phyloP scores from a whole-genome alignment of 2,797 vertebrate species.

The Macropus fuliginosus region DNA sequence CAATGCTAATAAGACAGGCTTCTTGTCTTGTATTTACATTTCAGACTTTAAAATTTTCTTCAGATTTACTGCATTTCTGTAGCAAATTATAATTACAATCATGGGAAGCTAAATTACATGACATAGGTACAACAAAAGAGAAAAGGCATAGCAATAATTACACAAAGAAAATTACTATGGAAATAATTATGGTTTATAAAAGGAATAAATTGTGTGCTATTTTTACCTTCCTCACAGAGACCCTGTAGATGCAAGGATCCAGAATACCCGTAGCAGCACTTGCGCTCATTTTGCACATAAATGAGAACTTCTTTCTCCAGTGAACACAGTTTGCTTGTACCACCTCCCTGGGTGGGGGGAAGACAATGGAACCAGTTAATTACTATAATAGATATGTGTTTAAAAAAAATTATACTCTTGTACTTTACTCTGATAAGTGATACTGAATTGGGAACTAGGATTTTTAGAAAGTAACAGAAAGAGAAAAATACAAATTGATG shows the following conservation, averaged over 20 bases:
- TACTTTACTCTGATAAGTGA: neutral
- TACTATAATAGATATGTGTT: neutral
- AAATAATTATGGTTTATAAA: slow-evolving; percentile 49
- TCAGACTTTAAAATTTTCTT: slow-evolving; percentile 29
- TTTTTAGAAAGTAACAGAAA: neutral
- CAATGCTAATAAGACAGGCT: neutral
- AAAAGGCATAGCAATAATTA: slow-evolving; percentile 53
- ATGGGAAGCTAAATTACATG: slow-evolving; percentile 27
- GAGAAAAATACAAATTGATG: slow-evolving; percentile 11
- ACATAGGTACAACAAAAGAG: neutral
- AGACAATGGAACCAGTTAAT: slow-evolving; percentile 32
- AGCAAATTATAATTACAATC: slow-evolving; percentile 24
- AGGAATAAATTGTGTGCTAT: neutral
- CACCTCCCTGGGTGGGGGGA: slow-evolving; percentile 86
- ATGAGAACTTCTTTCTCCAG: slow-evolving; percentile 95
- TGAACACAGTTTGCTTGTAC: slow-evolving; percentile 95
- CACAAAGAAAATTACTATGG: neutral
- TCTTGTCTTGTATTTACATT: slow-evolving; percentile 27
- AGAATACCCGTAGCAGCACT: slow-evolving; percentile 92
- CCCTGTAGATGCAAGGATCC: slow-evolving; percentile 93
- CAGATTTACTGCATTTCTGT: neutral
- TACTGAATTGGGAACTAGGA: neutral
- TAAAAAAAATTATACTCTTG: neutral
- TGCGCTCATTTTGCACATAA: slow-evolving; percentile 96
- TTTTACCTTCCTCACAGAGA: slow-evolving; percentile 96